Conservation (phyloP, 2,113 vertebrate species). For the Diphyllodes magnificus region DNA sequence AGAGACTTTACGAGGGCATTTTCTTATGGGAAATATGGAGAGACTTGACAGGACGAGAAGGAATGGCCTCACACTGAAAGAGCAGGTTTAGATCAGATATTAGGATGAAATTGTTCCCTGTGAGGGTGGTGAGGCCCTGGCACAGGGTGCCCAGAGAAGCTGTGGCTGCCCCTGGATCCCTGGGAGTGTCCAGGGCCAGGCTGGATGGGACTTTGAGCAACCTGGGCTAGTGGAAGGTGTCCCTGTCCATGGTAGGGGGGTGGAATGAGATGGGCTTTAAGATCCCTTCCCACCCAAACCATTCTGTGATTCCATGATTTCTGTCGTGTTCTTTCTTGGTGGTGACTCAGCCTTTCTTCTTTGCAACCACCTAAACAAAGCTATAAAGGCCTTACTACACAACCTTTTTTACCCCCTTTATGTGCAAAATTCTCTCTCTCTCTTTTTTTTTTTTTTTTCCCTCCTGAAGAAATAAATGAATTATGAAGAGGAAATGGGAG, state of each 20-base stretch:
- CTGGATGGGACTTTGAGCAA: rapidly evolving
- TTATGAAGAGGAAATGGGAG: not conserved
- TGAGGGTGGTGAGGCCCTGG: not conserved
- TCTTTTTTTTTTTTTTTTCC: too few species aligned
- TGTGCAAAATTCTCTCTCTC: not conserved
- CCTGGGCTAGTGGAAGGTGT: rapidly evolving
- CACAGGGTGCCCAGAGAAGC: not conserved
- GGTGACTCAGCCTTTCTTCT: not conserved
- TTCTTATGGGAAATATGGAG: not conserved
- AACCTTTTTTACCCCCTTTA: not conserved
- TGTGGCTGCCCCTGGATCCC: not conserved
- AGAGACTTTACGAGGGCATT: not conserved
- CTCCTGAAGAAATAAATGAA: rapidly evolving
- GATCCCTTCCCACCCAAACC: not conserved
- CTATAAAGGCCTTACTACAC: not conserved
- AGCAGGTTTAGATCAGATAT: not conserved
- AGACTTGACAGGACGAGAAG: rapidly evolving
- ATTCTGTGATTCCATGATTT: not conserved
- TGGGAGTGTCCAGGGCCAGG: not conserved
- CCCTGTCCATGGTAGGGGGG: not conserved
- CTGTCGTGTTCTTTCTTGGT: not conserved
- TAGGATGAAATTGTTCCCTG: not conserved
- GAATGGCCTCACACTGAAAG: not conserved
- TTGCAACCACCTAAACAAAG: not conserved
- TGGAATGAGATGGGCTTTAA: rapidly evolving